Base-by-base conservation (phyloP, 2,888 invertebrate species). In the Drosophila prolongata region DNA sequence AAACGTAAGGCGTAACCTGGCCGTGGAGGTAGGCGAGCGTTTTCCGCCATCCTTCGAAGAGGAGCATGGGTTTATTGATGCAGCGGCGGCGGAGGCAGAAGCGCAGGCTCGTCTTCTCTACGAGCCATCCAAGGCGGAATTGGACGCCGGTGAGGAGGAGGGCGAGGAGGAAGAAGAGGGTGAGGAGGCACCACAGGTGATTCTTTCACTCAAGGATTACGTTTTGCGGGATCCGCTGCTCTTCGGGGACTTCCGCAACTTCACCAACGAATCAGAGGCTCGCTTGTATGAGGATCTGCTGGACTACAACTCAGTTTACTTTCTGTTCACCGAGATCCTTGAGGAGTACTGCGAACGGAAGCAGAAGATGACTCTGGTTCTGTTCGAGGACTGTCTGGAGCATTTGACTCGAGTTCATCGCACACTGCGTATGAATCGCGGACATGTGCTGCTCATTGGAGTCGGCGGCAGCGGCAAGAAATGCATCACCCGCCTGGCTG, bases 341-440 rank as follows among this genome's bases (percentile, higher is more conserved):
- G 96, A 96, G 78, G 96, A 97, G 79, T 98, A 96, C 92, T 96
- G 96, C 90, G 97, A 97, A 79, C 94, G 94, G 27, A 93, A 94
- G 54, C 93, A 93, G 67, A 95, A 95, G 88, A 93, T 98, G 93
- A 95, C 95, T 27, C 94, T 98, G 76, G 97, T 98, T 0, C 93
- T 98, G 27, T 98, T 98, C 90, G 97, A 98, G 89, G 98, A 98
- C 90, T 98, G 97, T 44, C 92, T 98, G 55, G 98, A 98, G 89
- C 98, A 98, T 91, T 91, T 98, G 87, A 98, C 97, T 0, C 94
- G 98, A 49, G 94, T 97, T 11, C 98, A 98, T 82, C 95, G 98
- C 24, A 95, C 96, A 0, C 93, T 98, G 69, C 94, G 98, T 75
- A 95, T 97, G 95, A 89, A 90, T 76, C 90, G 95, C 75, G 98